Base-by-base conservation (phyloP, 2,797 vertebrate species). In the Champsocephalus esox region DNA sequence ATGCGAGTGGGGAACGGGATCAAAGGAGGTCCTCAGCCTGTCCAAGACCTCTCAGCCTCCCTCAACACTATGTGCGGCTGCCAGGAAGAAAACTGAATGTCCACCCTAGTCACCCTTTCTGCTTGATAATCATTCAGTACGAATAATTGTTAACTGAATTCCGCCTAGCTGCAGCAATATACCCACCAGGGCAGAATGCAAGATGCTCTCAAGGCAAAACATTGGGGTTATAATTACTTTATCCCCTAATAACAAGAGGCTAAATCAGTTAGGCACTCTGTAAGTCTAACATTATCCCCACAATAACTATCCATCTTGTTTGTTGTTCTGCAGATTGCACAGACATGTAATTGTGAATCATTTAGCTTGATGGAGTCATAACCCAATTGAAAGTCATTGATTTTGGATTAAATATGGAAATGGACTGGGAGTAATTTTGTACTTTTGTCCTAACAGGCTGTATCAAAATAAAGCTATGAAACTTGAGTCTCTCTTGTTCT, bases 361-460 rank as follows among this genome's bases (percentile, higher is more conserved):
- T 87, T 88, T 87, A 78, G 68, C 59, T 75, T 83, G 70, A 86
- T 84, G 81, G 82, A 89, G 80, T 83, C 73, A 67, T 93, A 92
- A 95, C 87, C 77, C 65, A 89, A 93, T 93, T 87, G 79, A 76
- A 87, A 57, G 58, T 50, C 57, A 92, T 91, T 80, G 85, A 92
- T 95, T 92, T 83, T 72, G 60, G 73, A 90, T 93, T 83, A 87
- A 91, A 89, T 84, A 89, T 91, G 86, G 44, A 82, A 79, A 86
- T 48, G 41, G 58, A 79, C 51, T 5, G 14, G 57, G 50, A 75
- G 44, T 2, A n/a, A 56, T 52, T 52, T 46, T 77, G 69, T 49
- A 19, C 64, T 60, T 64, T 75, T 77, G 78, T 79, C 68, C 57
- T 52, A 64, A 59, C 59, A 58, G 75, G 78, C 56, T 4, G 54